Percentiles rank a stretch among this genome's conserved stretches.
phyloP scores from a whole-genome alignment of 2,113 vertebrate species.

The Eublepharis macularius region DNA sequence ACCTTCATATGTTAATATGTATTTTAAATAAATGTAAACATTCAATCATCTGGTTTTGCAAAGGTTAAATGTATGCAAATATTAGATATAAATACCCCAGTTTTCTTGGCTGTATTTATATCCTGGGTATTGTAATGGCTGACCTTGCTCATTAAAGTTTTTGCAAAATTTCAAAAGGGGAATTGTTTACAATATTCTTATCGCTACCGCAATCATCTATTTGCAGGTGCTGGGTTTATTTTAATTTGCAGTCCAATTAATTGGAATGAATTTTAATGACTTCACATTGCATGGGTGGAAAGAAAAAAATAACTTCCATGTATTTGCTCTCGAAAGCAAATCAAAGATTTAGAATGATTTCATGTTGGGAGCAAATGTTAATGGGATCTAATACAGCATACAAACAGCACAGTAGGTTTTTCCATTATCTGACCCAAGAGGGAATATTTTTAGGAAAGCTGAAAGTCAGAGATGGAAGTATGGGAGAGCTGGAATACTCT shows the following conservation, averaged over 20 bases:
- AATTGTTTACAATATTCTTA: slow-evolving; percentile 11
- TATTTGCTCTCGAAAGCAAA: slow-evolving; percentile 16
- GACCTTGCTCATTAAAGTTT: slow-evolving; percentile 5
- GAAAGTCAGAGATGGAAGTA: background rate
- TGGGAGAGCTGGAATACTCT: background rate
- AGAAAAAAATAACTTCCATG: slow-evolving; percentile 42
- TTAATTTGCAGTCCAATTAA: slow-evolving; percentile 38
- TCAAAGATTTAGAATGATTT: slow-evolving; percentile 29
- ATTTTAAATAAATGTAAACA: background rate
- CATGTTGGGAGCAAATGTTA: slow-evolving; percentile 33
- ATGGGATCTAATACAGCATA: background rate
- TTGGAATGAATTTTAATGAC: slow-evolving; percentile 56
- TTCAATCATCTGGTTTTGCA: background rate
- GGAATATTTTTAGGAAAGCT: background rate
- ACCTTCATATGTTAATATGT: too few species aligned
- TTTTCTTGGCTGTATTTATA: background rate
- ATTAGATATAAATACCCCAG: too few species aligned
- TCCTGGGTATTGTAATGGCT: background rate
- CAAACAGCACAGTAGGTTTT: background rate
- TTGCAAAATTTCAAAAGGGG: background rate
- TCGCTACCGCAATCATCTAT: slow-evolving; percentile 27
- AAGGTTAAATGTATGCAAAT: background rate
- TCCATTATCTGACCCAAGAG: background rate
- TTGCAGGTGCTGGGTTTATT: slow-evolving; percentile 40
- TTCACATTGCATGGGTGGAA: slow-evolving; percentile 39